A percentile compares a stretch with the other conserved stretches of the same genome.
Evolutionary conservation across 2,888 invertebrate genomes (phyloP).

Genomic region (Minunthozetes semirufus): DNA sequence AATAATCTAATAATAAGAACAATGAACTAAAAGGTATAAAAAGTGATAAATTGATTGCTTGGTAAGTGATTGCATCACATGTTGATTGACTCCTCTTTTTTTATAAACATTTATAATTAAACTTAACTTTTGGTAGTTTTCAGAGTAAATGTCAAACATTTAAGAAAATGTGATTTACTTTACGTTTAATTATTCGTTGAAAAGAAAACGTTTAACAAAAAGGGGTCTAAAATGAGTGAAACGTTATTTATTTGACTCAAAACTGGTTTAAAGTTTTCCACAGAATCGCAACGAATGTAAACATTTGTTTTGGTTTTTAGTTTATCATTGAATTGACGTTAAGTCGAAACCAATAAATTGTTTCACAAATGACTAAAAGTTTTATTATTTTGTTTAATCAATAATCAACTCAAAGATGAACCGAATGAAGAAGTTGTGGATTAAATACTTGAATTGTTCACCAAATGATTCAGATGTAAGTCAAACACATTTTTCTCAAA

Average conservation of each 20-base stretch:
- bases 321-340: not conserved
- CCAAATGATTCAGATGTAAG: not conserved
- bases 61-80: not conserved
- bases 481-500: not conserved
- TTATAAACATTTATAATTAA: too few species aligned
- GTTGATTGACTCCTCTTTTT: too few species aligned
- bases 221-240: not conserved
- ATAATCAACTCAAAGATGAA: not conserved
- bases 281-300: not conserved
- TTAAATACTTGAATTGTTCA: not conserved
- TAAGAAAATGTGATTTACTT: too few species aligned
- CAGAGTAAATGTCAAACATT: too few species aligned
- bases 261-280: not conserved
- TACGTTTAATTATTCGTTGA: too few species aligned
- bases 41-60: too few species aligned
- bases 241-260: not conserved
- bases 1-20: too few species aligned
- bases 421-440: slow-evolving; percentile 9
- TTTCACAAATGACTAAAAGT: too few species aligned
- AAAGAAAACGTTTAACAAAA: too few species aligned
- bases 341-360: not conserved
- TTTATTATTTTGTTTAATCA: too few species aligned
- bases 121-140: too few species aligned
- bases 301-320: not conserved
- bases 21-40: too few species aligned